Evolutionary conservation across 2,113 vertebrate species (phyloP), one percentile per base, ranked within the genome.

Genomic region (Carettochelys insculpta): DNA sequence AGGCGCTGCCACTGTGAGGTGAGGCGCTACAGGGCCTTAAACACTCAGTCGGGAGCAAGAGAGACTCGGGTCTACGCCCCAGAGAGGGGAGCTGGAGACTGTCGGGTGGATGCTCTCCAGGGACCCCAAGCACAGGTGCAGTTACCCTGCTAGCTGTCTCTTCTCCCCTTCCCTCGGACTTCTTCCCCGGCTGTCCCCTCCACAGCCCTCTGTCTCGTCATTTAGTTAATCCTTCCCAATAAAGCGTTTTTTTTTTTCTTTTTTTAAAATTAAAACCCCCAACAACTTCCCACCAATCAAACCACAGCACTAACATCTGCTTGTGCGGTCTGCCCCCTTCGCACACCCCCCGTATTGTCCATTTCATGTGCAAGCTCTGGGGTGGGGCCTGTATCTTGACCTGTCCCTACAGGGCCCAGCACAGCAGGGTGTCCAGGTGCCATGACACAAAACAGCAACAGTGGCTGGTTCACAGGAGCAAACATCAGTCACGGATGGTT

Each of bases 161-260:
- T 79, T 61, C 54, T 85, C 65, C 77, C 31, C 31, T 17, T n/a
- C 56, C 27, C 24, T 24, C 53, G 10, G 8, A 27, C 53, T 56
- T 56, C 52, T 53, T 56, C 17, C 61, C 34, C 2, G 34, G 8
- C n/a, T 65, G 61, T 65, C 61, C 61, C 34, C 34, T n/a, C 61
- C 34, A n/a, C 61, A 68, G 61, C n/a, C 17, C 34, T 65, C 19
- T 68, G 61, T 38, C 61, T 68, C 22, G n/a, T n/a, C 61, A 38
- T 38, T 92, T 82, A 61, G 51, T 90, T 78, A 71, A 76, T 80
- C 77, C 85, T 20, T 88, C 88, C 85, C 85, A 92, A 76, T 92
- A 92, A 48, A 93, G 85, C 78, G 88, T 24, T 71, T 29, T 87
- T 16, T 41, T 24, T n/a, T n/a, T n/a, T n/a, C n/a, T n/a, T n/a